Percentiles rank a stretch among this genome's conserved stretches.
These are phyloP conservation scores for Psilanteris sp. DNA, from an alignment of 1,140 invertebrate species.

Conservation along the genomic window DNA sequence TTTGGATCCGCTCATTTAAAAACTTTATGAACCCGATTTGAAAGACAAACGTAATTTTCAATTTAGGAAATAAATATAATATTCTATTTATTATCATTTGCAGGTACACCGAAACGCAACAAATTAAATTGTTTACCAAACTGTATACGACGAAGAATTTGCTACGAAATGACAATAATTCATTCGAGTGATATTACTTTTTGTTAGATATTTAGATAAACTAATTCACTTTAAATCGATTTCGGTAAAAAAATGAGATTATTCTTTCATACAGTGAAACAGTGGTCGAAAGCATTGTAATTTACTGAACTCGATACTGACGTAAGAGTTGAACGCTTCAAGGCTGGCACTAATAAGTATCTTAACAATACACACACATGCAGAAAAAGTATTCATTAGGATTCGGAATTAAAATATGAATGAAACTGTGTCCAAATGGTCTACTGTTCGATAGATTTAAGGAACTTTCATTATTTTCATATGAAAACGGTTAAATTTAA, in stretches of 20 bases:
- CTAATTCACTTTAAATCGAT: background rate
- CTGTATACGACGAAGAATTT: no score
- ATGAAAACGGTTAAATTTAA: slow-evolving; percentile 3
- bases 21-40: slow-evolving; percentile 43
- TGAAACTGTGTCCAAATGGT: background rate
- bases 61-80: no score
- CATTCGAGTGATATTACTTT: no score
- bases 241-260: slow-evolving; percentile 2
- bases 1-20: slow-evolving; percentile 19
- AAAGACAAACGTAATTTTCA: no score
- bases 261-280: slow-evolving; percentile 1
- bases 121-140: no score
- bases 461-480: slow-evolving; percentile 3
- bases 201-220: no score
- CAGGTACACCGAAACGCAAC: no score
- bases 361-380: background rate
- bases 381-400: slow-evolving; percentile 6
- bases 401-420: slow-evolving; percentile 20
- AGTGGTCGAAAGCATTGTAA: slow-evolving; percentile 3
- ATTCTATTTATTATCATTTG: no score
- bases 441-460: background rate
- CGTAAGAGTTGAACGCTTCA: slow-evolving; percentile 8
- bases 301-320: slow-evolving; percentile 16
- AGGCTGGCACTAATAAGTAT: background rate
- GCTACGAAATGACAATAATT: no score